A percentile compares a stretch with the other conserved stretches of the same genome.
Conservation (phyloP, 2,113 vertebrate species). For the Anas platyrhynchos region DNA sequence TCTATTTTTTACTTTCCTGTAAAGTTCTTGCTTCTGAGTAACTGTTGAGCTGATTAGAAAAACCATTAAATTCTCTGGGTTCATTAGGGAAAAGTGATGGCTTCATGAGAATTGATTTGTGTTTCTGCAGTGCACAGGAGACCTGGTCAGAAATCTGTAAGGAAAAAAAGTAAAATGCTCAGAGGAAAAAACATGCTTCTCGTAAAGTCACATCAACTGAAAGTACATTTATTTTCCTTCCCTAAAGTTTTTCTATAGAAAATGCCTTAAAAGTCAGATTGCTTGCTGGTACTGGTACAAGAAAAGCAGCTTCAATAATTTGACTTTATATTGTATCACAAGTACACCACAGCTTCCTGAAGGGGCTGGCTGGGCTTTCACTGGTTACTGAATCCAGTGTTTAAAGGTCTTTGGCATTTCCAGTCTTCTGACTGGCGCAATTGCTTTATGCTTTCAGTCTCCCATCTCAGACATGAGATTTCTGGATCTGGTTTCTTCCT, state of each 20-base stretch:
- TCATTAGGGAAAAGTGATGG: not conserved
- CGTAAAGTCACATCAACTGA: not conserved
- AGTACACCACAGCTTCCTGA: not conserved
- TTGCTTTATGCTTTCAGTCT: not conserved
- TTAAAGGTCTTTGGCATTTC: not conserved
- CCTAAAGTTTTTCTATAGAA: not conserved
- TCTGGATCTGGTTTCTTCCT: not conserved
- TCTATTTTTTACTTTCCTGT: not conserved
- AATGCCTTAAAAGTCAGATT: not conserved
- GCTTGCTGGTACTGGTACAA: not conserved
- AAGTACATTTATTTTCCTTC: conserved; percentile 16
- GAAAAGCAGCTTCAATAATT: not conserved
- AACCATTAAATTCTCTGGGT: not conserved
- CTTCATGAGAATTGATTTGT: conserved; percentile 4
- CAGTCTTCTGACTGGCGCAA: not conserved
- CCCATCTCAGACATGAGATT: not conserved
- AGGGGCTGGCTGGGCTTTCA: not conserved
- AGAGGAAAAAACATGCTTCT: not conserved
- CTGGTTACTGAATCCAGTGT: not conserved
- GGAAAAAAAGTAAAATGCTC: not conserved
- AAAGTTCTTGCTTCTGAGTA: not conserved
- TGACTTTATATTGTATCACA: not conserved
- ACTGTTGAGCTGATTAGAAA: conserved; percentile 12
- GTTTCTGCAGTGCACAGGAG: not conserved
- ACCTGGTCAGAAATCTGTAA: not conserved